These are phyloP conservation scores for Nomada lathburiana DNA, from an alignment of 2,888 invertebrate genomes.

Conservation along the genomic window DNA sequence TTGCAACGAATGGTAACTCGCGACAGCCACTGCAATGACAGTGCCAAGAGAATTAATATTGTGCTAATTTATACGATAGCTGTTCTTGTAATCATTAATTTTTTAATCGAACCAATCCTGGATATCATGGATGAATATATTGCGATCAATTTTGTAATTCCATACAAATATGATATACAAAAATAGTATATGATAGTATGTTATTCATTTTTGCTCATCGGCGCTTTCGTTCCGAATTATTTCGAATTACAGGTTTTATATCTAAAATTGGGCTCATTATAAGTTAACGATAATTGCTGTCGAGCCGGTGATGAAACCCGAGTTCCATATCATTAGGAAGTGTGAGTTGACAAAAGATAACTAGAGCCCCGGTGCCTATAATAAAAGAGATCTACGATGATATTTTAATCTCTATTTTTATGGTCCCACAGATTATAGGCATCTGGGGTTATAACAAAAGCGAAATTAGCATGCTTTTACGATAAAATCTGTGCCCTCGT, in stretches of 20 bases:
- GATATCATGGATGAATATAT: neutral
- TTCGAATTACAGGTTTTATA: neutral
- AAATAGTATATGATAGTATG: no score
- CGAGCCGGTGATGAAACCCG: neutral
- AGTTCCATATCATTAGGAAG: conserved; percentile 45
- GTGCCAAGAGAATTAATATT: neutral
- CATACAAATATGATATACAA: no score
- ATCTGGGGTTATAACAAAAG: conserved; percentile 80
- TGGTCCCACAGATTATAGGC: conserved; percentile 77
- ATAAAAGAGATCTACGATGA: conserved; percentile 74
- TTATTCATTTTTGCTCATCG: neutral
- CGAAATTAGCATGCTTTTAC: conserved; percentile 82
- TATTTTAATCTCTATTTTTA: conserved; percentile 81
- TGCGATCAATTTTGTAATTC: neutral
- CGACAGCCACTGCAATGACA: neutral
- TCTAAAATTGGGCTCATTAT: neutral
- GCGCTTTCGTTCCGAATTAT: conserved; percentile 2
- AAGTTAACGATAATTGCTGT: conserved; percentile 21
- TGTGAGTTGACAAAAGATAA: conserved; percentile 66
- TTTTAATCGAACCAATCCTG: no score
- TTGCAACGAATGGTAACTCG: conserved; percentile 28
- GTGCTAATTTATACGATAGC: conserved; percentile 3
- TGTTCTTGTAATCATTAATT: neutral
- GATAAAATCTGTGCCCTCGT: conserved; percentile 79
- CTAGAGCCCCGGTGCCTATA: conserved; percentile 26